Percentiles rank a stretch among this genome's conserved stretches.
These are phyloP conservation scores for Trachops cirrhosus DNA, from an alignment of 2,797 vertebrate genomes.

Conservation along the genomic window DNA sequence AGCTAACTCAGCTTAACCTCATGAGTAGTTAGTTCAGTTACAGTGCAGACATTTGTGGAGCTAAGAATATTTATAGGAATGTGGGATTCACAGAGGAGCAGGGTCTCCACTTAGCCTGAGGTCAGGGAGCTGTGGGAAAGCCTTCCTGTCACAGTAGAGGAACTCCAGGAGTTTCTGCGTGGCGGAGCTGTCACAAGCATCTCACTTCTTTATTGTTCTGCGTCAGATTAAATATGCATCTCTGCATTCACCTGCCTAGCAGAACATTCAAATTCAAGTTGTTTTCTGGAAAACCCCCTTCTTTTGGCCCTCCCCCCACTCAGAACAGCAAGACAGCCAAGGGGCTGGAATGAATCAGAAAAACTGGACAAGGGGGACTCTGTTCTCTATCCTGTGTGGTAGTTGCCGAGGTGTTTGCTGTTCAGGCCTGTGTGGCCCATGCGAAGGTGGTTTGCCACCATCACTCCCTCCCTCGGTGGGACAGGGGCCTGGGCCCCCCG, in stretches of 20 bases:
- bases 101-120: not conserved
- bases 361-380: not conserved
- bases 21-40: not conserved
- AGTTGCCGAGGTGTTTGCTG: not conserved
- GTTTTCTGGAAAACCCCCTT: not conserved
- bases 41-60: not conserved
- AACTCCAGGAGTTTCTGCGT: not conserved
- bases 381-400: not conserved
- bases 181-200: not conserved
- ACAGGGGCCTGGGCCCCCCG: fast-evolving
- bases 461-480: fast-evolving
- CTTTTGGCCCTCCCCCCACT: not conserved
- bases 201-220: not conserved
- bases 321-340: not conserved
- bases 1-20: not conserved
- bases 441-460: not conserved
- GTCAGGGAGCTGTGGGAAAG: not conserved
- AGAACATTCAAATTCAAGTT: not conserved
- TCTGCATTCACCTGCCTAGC: not conserved
- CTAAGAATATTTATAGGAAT: not conserved
- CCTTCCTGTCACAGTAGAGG: not conserved
- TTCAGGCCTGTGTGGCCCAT: not conserved
- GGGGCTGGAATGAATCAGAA: not conserved
- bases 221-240: not conserved
- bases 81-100: not conserved